Evolutionary conservation across 2,113 vertebrate genomes (phyloP).

Genomic region (Tragelaphus buxtoni): DNA sequence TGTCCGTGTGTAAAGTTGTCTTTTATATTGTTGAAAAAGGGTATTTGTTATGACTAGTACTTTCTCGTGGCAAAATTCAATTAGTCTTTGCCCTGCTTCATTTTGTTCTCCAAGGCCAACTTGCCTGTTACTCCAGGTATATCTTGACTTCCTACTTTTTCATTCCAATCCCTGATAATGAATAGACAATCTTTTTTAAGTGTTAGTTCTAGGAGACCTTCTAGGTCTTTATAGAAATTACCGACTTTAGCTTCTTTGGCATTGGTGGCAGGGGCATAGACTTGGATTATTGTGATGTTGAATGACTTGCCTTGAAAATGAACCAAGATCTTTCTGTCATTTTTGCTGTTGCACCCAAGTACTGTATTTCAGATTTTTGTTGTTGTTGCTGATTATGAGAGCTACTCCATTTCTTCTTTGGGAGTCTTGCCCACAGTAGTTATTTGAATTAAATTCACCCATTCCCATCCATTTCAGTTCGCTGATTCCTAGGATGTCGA

Average conservation of each 20-base stretch:
- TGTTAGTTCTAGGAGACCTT: neutral
- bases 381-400: neutral
- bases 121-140: neutral
- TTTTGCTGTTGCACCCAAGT: neutral
- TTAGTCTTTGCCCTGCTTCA: neutral
- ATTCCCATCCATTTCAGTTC: neutral
- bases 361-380: neutral
- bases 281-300: neutral
- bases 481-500: neutral
- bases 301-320: neutral
- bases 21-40: neutral
- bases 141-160: neutral
- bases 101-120: neutral
- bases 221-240: neutral
- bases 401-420: neutral
- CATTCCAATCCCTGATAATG: neutral
- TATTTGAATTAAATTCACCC: neutral
- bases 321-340: neutral
- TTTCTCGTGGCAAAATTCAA: neutral
- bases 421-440: neutral
- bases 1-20: neutral
- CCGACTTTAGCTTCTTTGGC: neutral
- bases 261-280: neutral
- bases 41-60: neutral
- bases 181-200: neutral